Percentiles rank a stretch among this genome's conserved stretches.
phyloP scores from a whole-genome alignment of 2,888 invertebrate genomes.

The Xylota sylvarum region DNA sequence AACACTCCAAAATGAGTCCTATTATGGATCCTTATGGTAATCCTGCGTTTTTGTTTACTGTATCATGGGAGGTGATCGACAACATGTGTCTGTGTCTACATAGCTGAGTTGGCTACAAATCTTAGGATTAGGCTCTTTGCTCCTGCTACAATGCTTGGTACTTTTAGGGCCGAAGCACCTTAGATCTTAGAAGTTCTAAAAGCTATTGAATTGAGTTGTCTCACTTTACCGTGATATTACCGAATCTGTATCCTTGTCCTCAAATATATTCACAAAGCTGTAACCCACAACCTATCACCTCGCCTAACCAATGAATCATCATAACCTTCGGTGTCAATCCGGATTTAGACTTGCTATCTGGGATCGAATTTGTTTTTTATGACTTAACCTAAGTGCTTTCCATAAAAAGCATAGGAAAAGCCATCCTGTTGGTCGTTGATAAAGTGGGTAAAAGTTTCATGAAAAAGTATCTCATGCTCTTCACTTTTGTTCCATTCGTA shows the following conservation, averaged over 20 bases:
- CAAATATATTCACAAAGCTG: background rate
- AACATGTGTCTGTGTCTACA: too few species aligned
- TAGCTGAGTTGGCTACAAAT: too few species aligned
- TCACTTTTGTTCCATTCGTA: slow-evolving; percentile 1
- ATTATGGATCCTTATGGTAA: too few species aligned
- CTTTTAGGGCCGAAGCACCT: too few species aligned
- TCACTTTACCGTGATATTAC: too few species aligned
- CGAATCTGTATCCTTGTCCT: background rate
- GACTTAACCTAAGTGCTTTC: slow-evolving; percentile 10
- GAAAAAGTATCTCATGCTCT: background rate
- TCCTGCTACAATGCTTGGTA: too few species aligned
- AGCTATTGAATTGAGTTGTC: too few species aligned
- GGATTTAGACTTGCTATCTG: background rate
- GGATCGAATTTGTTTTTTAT: background rate
- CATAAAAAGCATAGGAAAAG: slow-evolving; percentile 17
- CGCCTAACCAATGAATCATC: slow-evolving; percentile 5
- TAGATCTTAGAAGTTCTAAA: too few species aligned
- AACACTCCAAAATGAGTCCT: too few species aligned
- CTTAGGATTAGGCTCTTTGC: too few species aligned
- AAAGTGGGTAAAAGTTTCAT: slow-evolving; percentile 14
- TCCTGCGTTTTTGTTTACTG: too few species aligned
- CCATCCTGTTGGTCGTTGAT: slow-evolving; percentile 10
- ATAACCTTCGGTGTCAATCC: background rate
- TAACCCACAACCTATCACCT: background rate
- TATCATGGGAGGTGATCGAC: too few species aligned